Evolutionary conservation across 2,113 vertebrate genomes (phyloP).

Genomic region (Prionailurus bengalensis): DNA sequence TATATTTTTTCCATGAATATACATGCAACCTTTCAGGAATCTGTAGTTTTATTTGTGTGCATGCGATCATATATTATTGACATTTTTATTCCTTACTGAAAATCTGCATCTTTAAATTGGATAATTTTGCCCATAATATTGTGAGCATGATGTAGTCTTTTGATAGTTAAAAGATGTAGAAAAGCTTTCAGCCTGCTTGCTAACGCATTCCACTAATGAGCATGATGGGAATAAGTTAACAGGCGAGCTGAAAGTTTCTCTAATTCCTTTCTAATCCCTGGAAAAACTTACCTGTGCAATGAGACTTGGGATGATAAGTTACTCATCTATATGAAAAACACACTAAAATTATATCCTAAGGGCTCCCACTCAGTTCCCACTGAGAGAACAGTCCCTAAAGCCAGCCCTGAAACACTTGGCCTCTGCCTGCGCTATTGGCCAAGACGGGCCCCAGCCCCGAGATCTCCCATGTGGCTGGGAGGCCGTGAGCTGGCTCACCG

Average conservation of each 20-base stretch:
- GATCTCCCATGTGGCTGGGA: fast-evolving
- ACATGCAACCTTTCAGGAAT: not conserved
- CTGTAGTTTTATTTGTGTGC: not conserved
- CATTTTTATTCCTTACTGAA: not conserved
- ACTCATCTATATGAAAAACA: fast-evolving
- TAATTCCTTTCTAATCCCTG: not conserved
- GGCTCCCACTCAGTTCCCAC: fast-evolving
- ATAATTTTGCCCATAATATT: not conserved
- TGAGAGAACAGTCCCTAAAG: not conserved
- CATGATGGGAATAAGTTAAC: too few species aligned
- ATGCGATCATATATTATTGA: not conserved
- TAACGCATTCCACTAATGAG: not conserved
- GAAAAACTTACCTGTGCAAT: fast-evolving
- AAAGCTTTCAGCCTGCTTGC: not conserved
- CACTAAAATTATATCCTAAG: fast-evolving
- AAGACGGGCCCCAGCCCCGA: fast-evolving
- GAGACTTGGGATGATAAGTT: fast-evolving
- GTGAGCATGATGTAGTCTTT: not conserved
- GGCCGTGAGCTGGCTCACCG: fast-evolving
- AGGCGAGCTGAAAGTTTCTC: not conserved
- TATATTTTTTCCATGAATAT: not conserved
- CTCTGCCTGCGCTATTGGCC: fast-evolving
- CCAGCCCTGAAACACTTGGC: fast-evolving
- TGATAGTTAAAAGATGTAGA: not conserved
- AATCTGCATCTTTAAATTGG: not conserved